Conservation (phyloP, 2,113 vertebrate species). For the Mobula hypostoma region DNA sequence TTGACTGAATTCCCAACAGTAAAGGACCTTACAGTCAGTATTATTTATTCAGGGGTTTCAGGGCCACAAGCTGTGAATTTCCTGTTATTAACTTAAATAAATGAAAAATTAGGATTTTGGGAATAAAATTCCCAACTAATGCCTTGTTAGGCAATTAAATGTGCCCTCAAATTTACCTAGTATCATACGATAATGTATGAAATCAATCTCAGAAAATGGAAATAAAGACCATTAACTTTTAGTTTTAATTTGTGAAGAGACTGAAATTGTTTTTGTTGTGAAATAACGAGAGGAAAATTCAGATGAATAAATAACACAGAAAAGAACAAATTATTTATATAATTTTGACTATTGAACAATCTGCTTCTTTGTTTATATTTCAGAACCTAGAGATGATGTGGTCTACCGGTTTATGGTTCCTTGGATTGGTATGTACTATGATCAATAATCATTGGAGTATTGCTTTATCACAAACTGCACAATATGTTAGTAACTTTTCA, state of each 20-base stretch:
- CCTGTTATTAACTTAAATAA: too few species aligned
- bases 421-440: slow-evolving; percentile 68
- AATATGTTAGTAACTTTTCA: background rate
- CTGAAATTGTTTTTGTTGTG: background rate
- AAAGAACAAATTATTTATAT: background rate
- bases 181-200: background rate
- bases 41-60: too few species aligned
- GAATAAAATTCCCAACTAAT: background rate
- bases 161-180: background rate
- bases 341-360: background rate
- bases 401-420: slow-evolving; percentile 56
- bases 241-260: background rate
- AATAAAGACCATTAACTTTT: background rate
- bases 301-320: too few species aligned
- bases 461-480: background rate
- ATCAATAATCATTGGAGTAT: background rate
- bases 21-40: too few species aligned
- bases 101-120: too few species aligned
- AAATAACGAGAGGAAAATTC: too few species aligned
- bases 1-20: too few species aligned
- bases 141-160: background rate
- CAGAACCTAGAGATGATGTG: slow-evolving; percentile 71
- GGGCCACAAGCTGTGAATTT: too few species aligned
- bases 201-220: background rate
- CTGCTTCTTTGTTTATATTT: background rate